phyloP scores from a whole-genome alignment of 1,140 invertebrate species.

The Leptoteleia sp. region DNA sequence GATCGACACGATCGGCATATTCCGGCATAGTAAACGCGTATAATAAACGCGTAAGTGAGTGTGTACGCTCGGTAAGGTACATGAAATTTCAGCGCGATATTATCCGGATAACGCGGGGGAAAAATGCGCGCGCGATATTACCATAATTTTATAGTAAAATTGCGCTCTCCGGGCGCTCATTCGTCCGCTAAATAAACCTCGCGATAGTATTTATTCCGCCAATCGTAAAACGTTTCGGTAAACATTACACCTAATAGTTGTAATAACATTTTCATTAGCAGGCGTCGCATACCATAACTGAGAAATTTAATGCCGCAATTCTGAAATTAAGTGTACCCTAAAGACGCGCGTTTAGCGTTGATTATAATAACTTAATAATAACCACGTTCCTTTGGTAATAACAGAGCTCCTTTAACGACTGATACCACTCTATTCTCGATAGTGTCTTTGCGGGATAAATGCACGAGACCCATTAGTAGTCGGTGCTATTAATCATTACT shows the following conservation, averaged over 20 bases:
- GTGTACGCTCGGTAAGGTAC: conserved; percentile 40
- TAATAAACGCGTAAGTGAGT: conserved; percentile 55
- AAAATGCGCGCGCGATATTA: conserved; percentile 26
- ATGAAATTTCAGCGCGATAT: conserved; percentile 58
- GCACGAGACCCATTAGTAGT: conserved; percentile 34
- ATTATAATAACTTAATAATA: conserved; percentile 53
- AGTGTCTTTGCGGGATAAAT: conserved; percentile 30
- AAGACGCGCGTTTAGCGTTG: conserved; percentile 23
- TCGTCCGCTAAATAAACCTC: conserved; percentile 49
- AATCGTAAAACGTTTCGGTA: conserved; percentile 21
- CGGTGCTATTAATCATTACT: conserved; percentile 57
- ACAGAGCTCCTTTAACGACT: conserved; percentile 14
- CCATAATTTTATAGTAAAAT: conserved; percentile 37
- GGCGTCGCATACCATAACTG: conserved; percentile 5
- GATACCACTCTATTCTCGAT: conserved; percentile 14
- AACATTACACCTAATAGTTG: conserved; percentile 26
- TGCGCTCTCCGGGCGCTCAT: conserved; percentile 31
- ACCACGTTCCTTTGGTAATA: too few species aligned
- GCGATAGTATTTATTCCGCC: conserved; percentile 29
- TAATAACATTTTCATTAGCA: conserved; percentile 43
- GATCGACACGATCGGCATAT: conserved; percentile 61
- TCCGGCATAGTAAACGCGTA: conserved; percentile 24
- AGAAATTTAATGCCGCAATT: conserved; percentile 27
- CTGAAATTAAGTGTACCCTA: conserved; percentile 14
- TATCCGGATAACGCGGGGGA: conserved; percentile 21